Percentiles rank a stretch among this genome's conserved stretches.
Conservation (phyloP, 2,113 vertebrate species). For the Ursus arctos region DNA sequence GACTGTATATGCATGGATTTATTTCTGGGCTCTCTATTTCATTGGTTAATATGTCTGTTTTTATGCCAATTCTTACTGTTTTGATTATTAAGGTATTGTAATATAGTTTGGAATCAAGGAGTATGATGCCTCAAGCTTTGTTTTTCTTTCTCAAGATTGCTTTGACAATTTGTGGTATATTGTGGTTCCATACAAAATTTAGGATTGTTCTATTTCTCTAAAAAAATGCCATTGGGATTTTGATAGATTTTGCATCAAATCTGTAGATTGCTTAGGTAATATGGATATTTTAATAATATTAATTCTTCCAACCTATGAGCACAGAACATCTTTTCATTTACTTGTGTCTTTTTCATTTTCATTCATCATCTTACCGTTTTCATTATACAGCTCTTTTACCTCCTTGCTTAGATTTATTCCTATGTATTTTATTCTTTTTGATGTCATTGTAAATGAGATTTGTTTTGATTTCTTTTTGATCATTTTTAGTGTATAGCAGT, state of each 20-base stretch:
- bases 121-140: background rate
- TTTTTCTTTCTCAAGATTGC: background rate
- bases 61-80: background rate
- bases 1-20: background rate
- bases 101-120: background rate
- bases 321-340: background rate
- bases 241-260: background rate
- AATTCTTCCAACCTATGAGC: background rate
- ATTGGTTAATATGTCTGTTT: background rate
- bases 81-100: background rate
- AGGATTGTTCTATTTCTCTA: background rate
- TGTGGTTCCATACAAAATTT: background rate
- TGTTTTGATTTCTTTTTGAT: background rate
- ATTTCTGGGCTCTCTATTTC: background rate
- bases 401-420: background rate
- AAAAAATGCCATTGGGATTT: background rate
- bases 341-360: background rate
- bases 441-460: background rate
- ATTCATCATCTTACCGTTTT: background rate
- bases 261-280: background rate
- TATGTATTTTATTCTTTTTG: background rate
- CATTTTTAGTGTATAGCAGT: background rate
- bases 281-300: background rate
- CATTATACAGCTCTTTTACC: background rate
- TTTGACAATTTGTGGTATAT: background rate